phyloP scores from a whole-genome alignment of 1,140 invertebrate genomes.

The Brachionus calyciflorus region DNA sequence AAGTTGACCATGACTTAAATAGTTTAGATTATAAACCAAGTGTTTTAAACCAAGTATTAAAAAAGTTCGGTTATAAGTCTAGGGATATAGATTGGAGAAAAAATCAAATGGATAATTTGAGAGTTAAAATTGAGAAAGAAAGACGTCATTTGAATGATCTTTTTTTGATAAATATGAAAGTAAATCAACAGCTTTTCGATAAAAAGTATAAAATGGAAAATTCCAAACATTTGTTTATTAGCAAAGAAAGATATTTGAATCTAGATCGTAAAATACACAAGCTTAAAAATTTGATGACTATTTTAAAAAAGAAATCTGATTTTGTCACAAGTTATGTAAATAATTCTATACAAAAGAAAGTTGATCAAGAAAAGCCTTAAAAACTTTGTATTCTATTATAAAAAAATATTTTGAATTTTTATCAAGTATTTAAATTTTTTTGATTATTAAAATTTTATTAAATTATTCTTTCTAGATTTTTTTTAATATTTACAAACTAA shows the following conservation, averaged over 20 bases:
- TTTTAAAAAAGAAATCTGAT: background rate
- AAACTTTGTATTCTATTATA: background rate
- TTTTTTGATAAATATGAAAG: constrained; percentile 14
- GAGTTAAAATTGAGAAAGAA: constrained; percentile 30
- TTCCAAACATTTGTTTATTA: constrained; percentile 24
- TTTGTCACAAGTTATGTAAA: background rate
- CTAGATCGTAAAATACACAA: background rate
- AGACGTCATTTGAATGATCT: constrained; percentile 10
- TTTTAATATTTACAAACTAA: too few relatives aligned
- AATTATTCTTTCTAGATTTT: too few relatives aligned
- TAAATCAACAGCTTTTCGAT: background rate
- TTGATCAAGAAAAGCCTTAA: too few relatives aligned
- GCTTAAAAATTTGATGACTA: background rate
- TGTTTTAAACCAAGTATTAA: background rate
- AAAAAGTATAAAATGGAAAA: constrained; percentile 25
- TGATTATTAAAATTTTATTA: background rate
- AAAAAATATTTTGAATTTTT: background rate
- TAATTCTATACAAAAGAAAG: background rate
- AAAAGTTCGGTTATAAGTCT: background rate
- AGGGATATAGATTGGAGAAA: constrained; percentile 29
- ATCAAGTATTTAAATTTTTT: background rate
- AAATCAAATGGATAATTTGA: constrained; percentile 22
- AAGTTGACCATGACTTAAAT: constrained; percentile 13
- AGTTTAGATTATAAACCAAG: background rate
- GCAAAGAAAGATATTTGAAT: constrained; percentile 35